Base-by-base conservation (phyloP, 2,113 vertebrate species). In the Psittacus erithacus region DNA sequence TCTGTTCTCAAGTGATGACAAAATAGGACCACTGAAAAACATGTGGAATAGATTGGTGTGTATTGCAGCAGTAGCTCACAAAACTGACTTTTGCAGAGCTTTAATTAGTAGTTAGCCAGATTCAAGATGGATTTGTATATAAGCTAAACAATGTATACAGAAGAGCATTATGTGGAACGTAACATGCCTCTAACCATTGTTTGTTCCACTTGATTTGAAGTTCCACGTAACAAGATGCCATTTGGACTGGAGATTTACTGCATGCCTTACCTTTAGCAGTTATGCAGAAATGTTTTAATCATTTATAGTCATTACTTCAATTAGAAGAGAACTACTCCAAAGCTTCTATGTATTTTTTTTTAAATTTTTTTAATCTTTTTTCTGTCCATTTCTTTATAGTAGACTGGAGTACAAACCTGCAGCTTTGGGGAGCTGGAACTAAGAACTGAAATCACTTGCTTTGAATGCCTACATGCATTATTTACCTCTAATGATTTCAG, bases 191-290 rank as follows among this genome's bases (percentile, higher is more conserved):
- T 94, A 95, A 95, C 92, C 88, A 91, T 62, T 93, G 83, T 95
- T 93, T 95, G 90, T 96, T 97, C 93, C 70, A 74, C 76, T 96
- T 97, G 86, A 76, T 88, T 96, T 79, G 95, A 91, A 95, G 87
- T 77, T 75, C 85, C 81, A 88, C 82, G 64, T 96, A 52, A 88
- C 68, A 84, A 86, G 77, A 92, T 39, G 82, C 83, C 60, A 83
- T 95, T 95, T 83, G 75, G 70, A 69, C 85, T 92, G 67, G 67
- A 85, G 89, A 84, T 89, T 91, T 77, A 50, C 75, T 93, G 92
- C 82, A 90, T 84, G 92, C 91, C 86, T 78, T 90, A 84, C 79
- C 92, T 95, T 95, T 46, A 91, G 81, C 68, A 62, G 71, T 74
- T 88, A 71, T 11, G 77, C 91, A 92, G 86, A 88, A 73, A 17